phyloP scores from a whole-genome alignment of 1,140 invertebrate species.

The Drosophila arizonae region DNA sequence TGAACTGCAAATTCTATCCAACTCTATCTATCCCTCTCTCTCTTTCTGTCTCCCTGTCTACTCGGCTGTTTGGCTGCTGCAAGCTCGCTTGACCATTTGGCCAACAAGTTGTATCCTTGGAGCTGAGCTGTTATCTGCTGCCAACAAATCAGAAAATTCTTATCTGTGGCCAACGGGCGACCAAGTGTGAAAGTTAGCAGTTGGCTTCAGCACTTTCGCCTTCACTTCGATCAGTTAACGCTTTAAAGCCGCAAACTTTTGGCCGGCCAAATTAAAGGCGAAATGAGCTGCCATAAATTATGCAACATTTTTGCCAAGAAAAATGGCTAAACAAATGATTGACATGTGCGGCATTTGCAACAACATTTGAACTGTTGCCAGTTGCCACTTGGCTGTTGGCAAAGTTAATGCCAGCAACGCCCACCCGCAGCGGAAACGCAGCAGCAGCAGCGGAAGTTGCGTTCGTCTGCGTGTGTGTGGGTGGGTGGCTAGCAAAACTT shows the following conservation, averaged over 20 bases:
- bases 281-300: constrained; percentile 63
- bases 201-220: constrained; percentile 42
- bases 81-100: constrained; percentile 35
- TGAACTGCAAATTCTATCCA: constrained; percentile 49
- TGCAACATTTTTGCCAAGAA: constrained; percentile 54
- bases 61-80: neutral
- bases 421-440: constrained; percentile 42
- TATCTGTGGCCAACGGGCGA: constrained; percentile 36
- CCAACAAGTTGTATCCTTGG: constrained; percentile 52
- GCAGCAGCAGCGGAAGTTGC: constrained; percentile 48
- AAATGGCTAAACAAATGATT: constrained; percentile 77
- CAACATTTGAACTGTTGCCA: constrained; percentile 51
- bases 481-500: constrained; percentile 54
- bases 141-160: constrained; percentile 43
- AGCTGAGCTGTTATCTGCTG: constrained; percentile 34
- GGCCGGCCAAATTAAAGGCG: constrained; percentile 19
- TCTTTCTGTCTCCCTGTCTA: no score
- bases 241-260: constrained; percentile 3
- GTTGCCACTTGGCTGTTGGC: constrained; percentile 14
- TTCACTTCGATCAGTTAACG: constrained; percentile 18
- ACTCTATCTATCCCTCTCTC: neutral
- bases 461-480: constrained; percentile 28
- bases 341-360: constrained; percentile 59
- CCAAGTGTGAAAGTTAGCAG: constrained; percentile 42
- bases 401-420: constrained; percentile 32